Evolutionary conservation across 2,888 invertebrate genomes (phyloP).

Genomic region (Torymus aiolomorphi): DNA sequence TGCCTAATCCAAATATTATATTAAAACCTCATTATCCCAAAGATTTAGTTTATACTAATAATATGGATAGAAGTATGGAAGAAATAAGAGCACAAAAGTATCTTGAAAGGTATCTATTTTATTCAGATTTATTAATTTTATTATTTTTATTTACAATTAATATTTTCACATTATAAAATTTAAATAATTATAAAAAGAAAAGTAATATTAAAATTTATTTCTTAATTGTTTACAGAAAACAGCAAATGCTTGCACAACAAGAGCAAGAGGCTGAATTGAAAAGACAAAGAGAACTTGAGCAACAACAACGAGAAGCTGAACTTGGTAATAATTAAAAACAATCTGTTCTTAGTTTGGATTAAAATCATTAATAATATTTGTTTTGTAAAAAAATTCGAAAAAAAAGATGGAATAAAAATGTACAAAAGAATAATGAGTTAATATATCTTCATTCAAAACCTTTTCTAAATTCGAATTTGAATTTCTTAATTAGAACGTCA

Average conservation of each 20-base stretch:
- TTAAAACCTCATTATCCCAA: conserved; percentile 71
- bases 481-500: conserved; percentile 18
- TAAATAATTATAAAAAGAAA: not conserved
- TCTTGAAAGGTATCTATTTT: conserved; percentile 67
- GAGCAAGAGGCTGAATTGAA: conserved; percentile 61
- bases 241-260: conserved; percentile 56
- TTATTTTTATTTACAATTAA: no score
- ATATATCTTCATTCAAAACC: not conserved
- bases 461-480: conserved; percentile 5
- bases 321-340: conserved; percentile 47
- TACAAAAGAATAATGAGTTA: no score
- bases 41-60: conserved; percentile 78
- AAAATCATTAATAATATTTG: no score
- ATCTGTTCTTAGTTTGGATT: no score
- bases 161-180: not conserved
- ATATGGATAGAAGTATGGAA: conserved; percentile 86
- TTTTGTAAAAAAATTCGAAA: not conserved
- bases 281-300: conserved; percentile 64
- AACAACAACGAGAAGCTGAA: conserved; percentile 60
- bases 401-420: no score
- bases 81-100: conserved; percentile 83
- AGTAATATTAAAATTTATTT: no score
- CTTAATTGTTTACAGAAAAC: no score
- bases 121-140: conserved; percentile 1
- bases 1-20: conserved; percentile 66